These are phyloP conservation scores for Tenthredo scrophulariae DNA, from an alignment of 2,888 invertebrate species.

Conservation along the genomic window DNA sequence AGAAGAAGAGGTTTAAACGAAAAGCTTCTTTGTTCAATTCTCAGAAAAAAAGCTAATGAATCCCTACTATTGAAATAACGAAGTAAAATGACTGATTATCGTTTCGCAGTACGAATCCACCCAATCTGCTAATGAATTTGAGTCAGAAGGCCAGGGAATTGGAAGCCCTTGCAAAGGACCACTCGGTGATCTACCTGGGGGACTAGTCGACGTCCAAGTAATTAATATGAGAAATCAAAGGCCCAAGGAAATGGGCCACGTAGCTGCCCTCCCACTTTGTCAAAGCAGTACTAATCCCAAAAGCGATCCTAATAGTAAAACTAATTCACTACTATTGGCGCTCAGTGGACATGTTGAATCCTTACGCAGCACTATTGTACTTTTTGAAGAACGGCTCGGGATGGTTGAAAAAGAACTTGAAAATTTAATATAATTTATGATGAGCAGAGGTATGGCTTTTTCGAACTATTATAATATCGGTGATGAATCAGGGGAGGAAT, in stretches of 20 bases:
- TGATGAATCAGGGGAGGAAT: background rate
- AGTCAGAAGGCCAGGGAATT: background rate
- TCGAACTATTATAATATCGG: background rate
- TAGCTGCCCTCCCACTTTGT: slow-evolving; percentile 50
- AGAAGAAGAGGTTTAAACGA: background rate
- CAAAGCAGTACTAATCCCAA: slow-evolving; percentile 30
- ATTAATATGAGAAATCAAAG: slow-evolving; percentile 62
- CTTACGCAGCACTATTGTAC: slow-evolving; percentile 80
- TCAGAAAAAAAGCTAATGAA: too few species aligned
- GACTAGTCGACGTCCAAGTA: slow-evolving; percentile 60
- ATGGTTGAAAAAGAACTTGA: slow-evolving; percentile 79
- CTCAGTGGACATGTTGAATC: slow-evolving; percentile 81
- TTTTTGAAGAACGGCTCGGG: slow-evolving; percentile 80
- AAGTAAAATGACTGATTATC: background rate
- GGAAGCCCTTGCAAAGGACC: slow-evolving; percentile 55
- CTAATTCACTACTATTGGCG: slow-evolving; percentile 75
- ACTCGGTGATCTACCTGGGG: slow-evolving; percentile 56
- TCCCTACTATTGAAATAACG: background rate
- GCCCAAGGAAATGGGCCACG: slow-evolving; percentile 52
- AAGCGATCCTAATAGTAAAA: slow-evolving; percentile 53
- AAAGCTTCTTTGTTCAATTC: background rate
- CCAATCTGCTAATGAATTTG: slow-evolving; percentile 55
- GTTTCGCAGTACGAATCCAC: slow-evolving; percentile 57
- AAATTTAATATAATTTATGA: slow-evolving; percentile 52
- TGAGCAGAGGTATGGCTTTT: background rate